Evolutionary conservation across 2,113 vertebrate genomes (phyloP).

Genomic region (Leucopsar rothschildi): DNA sequence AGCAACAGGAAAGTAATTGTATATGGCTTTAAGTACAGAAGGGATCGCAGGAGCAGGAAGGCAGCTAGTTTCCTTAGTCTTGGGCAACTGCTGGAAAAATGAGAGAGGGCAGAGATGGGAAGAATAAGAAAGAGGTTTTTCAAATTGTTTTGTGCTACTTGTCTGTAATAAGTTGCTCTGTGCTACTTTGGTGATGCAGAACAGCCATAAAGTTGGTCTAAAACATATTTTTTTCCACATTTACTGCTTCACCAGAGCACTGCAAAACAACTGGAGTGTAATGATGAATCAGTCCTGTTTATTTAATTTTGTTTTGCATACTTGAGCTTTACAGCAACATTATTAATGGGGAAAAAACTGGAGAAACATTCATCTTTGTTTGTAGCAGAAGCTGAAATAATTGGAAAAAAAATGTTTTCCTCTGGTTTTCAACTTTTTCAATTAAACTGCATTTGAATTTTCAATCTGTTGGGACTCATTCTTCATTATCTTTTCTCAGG

Average conservation of each 20-base stretch:
- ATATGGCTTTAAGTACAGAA: not conserved
- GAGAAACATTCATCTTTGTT: slow-evolving; percentile 1
- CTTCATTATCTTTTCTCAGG: not conserved
- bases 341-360: slow-evolving; percentile 19
- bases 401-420: not conserved
- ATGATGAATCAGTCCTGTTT: slow-evolving; percentile 15
- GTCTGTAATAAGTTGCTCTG: not conserved
- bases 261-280: not conserved
- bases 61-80: not conserved
- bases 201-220: slow-evolving; percentile 17
- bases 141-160: not conserved
- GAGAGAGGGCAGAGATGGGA: not conserved
- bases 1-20: not conserved
- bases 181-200: not conserved
- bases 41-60: not conserved
- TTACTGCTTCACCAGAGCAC: slow-evolving; percentile 21
- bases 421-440: not conserved
- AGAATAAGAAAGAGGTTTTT: not conserved
- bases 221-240: not conserved
- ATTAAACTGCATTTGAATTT: not conserved
- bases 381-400: not conserved
- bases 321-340: slow-evolving; percentile 13
- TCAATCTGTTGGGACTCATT: not conserved
- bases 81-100: not conserved
- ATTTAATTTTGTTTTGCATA: slow-evolving; percentile 32